Evolutionary conservation across 2,888 invertebrate genomes (phyloP), one percentile per base, ranked within the genome.

Genomic region (Mimumesa dahlbomi): DNA sequence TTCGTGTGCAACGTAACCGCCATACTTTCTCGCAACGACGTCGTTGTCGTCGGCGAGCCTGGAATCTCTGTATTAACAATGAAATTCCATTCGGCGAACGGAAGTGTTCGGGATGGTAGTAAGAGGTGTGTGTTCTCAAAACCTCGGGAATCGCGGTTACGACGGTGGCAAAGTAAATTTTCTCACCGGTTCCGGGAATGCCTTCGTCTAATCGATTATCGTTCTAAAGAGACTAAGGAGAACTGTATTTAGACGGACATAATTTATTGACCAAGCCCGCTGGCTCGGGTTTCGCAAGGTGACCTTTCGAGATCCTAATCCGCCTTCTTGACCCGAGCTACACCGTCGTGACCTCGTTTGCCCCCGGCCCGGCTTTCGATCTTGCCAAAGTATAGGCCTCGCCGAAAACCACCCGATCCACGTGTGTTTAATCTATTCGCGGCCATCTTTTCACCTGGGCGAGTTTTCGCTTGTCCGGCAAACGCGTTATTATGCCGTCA

Each of bases 221-320:
- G 31, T n/a, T 21, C 21, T 25, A n/a, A n/a, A n/a, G 52, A 21
- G 22, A 19, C 13, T 29, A 50, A 52, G 45, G 54, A 19, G 40
- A 59, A 19, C 63, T 22, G 63, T 49, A 46, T 56, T 71, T 61
- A 34, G 59, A 29, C 43, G 46, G 59, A 4, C 56, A 42, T 65
- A 71, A 72, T 65, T 72, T 70, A 72, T 65, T 36, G 59, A 34
- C n/a, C n/a, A 31, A 50, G 36, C 38, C 11, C 19, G 16, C n/a
- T 40, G 34, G 53, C 16, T 49, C 46, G 59, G 38, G 64, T 29
- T 64, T 56, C 64, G 59, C 72, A 42, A 56, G 69, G 54, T 64
- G 71, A 53, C 72, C 72, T 48, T 50, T 50, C 16, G 48, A 64
- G 72, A 70, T 70, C 72, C 45, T 70, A 72, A 72, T 72, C 72